Percentiles rank a stretch among this genome's conserved stretches.
These are phyloP conservation scores for Megaptera novaeangliae DNA, from an alignment of 2,113 vertebrate genomes.

Conservation along the genomic window DNA sequence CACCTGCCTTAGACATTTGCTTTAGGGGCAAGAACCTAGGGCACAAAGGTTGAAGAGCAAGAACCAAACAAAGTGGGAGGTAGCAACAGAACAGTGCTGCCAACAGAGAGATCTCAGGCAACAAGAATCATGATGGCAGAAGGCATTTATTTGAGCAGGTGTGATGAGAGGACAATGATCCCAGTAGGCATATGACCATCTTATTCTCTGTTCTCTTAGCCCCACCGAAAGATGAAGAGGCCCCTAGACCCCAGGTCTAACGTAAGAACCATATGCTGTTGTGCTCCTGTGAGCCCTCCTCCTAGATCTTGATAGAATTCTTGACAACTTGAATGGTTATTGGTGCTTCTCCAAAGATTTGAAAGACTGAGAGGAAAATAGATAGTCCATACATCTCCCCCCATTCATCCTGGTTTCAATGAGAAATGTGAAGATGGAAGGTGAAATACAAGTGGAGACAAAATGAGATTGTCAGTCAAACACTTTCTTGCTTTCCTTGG, in stretches of 20 bases:
- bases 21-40: background rate
- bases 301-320: conserved; percentile 69
- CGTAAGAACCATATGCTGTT: conserved; percentile 65
- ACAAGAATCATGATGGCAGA: background rate
- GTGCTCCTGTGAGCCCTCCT: conserved; percentile 52
- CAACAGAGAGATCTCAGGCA: background rate
- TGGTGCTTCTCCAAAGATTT: conserved; percentile 73
- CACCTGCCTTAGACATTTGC: background rate
- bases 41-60: background rate
- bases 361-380: conserved; percentile 67
- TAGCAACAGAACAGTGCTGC: background rate
- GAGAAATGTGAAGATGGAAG: conserved; percentile 60
- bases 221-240: conserved; percentile 65
- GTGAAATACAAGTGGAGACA: conserved; percentile 76
- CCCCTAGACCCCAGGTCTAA: conserved; percentile 62
- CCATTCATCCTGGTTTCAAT: conserved; percentile 50
- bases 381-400: conserved; percentile 43
- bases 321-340: conserved; percentile 74
- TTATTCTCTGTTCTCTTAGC: conserved; percentile 39
- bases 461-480: conserved; percentile 76
- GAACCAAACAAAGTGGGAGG: background rate
- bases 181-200: conserved; percentile 52
- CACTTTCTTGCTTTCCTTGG: conserved; percentile 59
- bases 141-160: conserved; percentile 41
- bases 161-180: conserved; percentile 47